Evolutionary conservation across 1,140 invertebrate species (phyloP), one percentile per base, ranked within the genome.

Genomic region (Lucilia cuprina): DNA sequence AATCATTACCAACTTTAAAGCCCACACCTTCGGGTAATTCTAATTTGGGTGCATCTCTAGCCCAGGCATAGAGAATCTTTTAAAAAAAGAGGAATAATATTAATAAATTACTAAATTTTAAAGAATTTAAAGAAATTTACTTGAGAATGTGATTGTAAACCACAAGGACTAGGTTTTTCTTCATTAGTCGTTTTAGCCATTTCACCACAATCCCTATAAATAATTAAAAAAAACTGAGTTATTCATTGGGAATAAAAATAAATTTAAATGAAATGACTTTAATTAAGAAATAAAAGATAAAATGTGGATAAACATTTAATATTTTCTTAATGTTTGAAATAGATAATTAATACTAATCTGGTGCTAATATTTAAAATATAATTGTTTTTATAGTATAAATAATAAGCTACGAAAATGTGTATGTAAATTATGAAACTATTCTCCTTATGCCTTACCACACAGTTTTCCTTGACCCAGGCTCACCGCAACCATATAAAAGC

Each of bases 31-130:
- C 91, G 0, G 99, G 99, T 78, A 99, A 91, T 70, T 94, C 91
- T 7, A 99, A 92, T 49, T 93, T 93, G 5, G 98, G 97, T 0
- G 99, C 98, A 92, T 99, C 97, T 88, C 96, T 93, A 4, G 98
- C 98, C 98, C 98, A 99, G 0, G 98, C 98, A 92, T 99, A 99
- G 21, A 99, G 93, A 85, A 99, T 96, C 94, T 98, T 86, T 14
- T 49, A 49, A 74, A 82, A 49, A 82, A 50, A 78, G 7, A 3
- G 25, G 25, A 30, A 47, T 55, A 83, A 34, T 75, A 17, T 77
- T 50, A 50, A 12, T 19, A 80, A 5, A 2, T 30, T 30, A 30
- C 25, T 30, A 30, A 30, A 2, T 2, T 30, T 30, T 30, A 30
- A 30, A 30, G 25, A 30, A 30, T 30, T 3, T 30, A 30, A 30